Base-by-base conservation (phyloP, 53 echinoderm and acorn worm genomes). In the Apostichopus leukothele region DNA sequence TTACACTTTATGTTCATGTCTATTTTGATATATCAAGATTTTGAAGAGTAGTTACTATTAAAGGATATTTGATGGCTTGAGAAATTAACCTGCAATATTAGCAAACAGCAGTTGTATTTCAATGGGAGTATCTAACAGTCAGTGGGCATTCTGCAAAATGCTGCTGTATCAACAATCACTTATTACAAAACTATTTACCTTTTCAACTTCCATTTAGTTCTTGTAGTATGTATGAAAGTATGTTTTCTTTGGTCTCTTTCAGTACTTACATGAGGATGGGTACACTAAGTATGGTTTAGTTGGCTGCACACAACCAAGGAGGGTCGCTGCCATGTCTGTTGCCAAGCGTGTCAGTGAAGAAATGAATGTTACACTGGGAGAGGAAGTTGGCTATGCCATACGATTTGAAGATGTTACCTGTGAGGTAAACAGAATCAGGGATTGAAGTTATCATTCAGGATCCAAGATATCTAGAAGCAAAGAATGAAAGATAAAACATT, bases 291-390 rank as follows among this genome's bases (percentile, higher is more conserved):
- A 89, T 90, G 99, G 99, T 39, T 93, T 96, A 92, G 94, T 98
- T 23, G 99, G 95, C 63, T 98, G 99, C 74, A 98, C 99, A 11
- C 99, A 98, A 79, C 99, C 99, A 13, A 88, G 96, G 10, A 93
- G 95, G 89, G 99, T 98, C 23, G 99, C 96, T 39, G 99, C 99
- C 86, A 98, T 96, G 96, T 98, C 99, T 7, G 98, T 98, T 9
- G 99, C 99, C 39, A 98, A 98, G 81, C 94, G 99, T 76, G 99
- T 98, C 86, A 98, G 99, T 60, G 99, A 98, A 78, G 99, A 96
- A 86, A 91, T 98, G 94, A 89, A 85, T 20, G 94, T 98, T 21
- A 22, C 91, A 0, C 84, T 98, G 1, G 99, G 99, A 9, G 97
- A 97, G 74, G 93, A 98, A 50, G 99, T 97, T 14, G 99, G 95